Percentiles rank a stretch among this genome's conserved stretches.
These are phyloP conservation scores for Cheirogaleus medius DNA, from an alignment of 2,113 vertebrate genomes.

Conservation along the genomic window DNA sequence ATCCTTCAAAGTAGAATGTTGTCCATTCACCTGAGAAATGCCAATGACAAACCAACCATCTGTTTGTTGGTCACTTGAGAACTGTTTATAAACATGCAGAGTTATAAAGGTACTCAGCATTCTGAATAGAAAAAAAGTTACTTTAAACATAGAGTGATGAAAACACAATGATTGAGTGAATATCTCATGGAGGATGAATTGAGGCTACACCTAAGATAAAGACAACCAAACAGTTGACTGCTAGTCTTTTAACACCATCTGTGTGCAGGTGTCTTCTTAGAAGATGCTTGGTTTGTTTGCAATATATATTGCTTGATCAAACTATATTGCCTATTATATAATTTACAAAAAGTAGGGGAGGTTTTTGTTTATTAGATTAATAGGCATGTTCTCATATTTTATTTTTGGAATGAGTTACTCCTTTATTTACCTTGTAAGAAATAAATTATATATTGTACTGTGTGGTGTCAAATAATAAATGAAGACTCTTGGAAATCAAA, in stretches of 20 bases:
- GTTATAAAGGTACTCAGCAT: not conserved
- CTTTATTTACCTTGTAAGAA: not conserved
- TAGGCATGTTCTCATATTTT: not conserved
- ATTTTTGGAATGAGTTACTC: not conserved
- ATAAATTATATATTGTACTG: not conserved
- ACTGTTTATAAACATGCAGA: not conserved
- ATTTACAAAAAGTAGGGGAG: not conserved
- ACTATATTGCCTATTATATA: not conserved
- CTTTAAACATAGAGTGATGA: not conserved
- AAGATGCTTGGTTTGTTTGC: not conserved
- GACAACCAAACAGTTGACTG: not conserved
- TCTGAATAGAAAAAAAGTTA: not conserved
- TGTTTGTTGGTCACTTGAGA: not conserved
- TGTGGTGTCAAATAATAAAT: not conserved
- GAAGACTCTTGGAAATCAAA: not conserved
- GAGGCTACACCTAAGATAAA: fast-evolving
- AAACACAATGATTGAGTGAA: not conserved
- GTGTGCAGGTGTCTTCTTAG: not conserved
- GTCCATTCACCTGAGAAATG: not conserved
- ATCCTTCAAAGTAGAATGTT: not conserved
- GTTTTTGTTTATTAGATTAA: not conserved
- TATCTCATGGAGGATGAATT: too few species aligned
- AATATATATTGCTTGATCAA: not conserved
- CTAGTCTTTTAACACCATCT: not conserved
- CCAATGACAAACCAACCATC: not conserved